Conservation (phyloP, 2,888 invertebrate species). For the Macrophya alboannulata region DNA sequence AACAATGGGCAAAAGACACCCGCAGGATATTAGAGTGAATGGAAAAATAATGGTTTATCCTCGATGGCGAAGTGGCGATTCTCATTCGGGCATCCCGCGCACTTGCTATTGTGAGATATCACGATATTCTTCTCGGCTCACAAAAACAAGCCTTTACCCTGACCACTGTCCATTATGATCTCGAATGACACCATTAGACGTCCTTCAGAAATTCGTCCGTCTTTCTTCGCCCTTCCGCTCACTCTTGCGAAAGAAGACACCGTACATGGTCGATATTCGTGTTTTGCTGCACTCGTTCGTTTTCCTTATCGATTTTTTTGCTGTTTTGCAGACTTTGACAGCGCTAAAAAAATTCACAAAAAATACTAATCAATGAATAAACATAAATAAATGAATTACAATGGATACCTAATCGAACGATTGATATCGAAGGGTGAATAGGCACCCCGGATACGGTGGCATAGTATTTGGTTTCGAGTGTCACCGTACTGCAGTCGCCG, state of each 20-base stretch:
- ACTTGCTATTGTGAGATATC: constrained; percentile 52
- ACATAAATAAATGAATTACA: not conserved
- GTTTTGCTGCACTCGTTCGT: not conserved
- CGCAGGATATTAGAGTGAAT: constrained; percentile 39
- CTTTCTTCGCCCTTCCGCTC: constrained; percentile 32
- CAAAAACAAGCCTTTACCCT: constrained; percentile 68
- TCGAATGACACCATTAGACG: constrained; percentile 72
- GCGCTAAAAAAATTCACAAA: not conserved
- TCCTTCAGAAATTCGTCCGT: constrained; percentile 57
- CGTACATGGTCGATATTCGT: not conserved
- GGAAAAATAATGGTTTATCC: constrained; percentile 55
- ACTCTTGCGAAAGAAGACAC: not conserved
- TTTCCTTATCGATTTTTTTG: not conserved
- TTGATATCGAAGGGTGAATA: constrained; percentile 33
- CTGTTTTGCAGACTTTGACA: not conserved
- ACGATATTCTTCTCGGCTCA: constrained; percentile 58
- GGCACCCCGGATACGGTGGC: constrained; percentile 52
- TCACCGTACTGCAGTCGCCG: constrained; percentile 37
- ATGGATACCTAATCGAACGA: constrained; percentile 44
- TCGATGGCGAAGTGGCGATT: constrained; percentile 53
- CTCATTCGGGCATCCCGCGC: constrained; percentile 16
- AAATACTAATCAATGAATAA: not conserved
- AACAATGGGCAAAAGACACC: constrained; percentile 48
- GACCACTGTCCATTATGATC: constrained; percentile 70
- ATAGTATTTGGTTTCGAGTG: constrained; percentile 52